Evolutionary conservation across 1,140 invertebrate species (phyloP).

Genomic region (Meloidogyne chitwoodi): DNA sequence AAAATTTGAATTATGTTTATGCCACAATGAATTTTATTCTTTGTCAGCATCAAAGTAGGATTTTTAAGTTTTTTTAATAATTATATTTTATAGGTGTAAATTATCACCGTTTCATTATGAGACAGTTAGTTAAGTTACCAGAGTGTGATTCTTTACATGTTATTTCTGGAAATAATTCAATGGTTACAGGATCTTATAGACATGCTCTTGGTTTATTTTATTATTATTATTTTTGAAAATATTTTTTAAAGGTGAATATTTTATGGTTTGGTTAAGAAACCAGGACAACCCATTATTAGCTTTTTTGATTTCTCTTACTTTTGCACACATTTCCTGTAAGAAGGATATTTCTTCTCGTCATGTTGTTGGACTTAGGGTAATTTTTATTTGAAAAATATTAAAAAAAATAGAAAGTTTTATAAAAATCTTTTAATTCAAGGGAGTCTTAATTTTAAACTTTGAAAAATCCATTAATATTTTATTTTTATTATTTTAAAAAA

Average conservation of each 20-base stretch:
- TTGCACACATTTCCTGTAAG: constrained; percentile 58
- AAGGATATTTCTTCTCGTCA: constrained; percentile 56
- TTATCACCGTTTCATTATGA: constrained; percentile 57
- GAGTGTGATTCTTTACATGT: constrained; percentile 48
- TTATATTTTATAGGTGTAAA: constrained; percentile 23
- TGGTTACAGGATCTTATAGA: constrained; percentile 56
- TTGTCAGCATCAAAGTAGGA: constrained; percentile 49
- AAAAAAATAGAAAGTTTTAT: too few relatives aligned
- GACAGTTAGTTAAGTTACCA: constrained; percentile 45
- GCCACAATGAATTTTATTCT: constrained; percentile 59
- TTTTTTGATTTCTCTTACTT: constrained; percentile 53
- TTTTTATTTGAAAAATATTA: too few relatives aligned
- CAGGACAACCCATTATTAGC: constrained; percentile 47
- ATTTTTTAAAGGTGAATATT: constrained; percentile 45
- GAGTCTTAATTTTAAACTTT: too few relatives aligned
- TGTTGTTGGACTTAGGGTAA: constrained; percentile 49
- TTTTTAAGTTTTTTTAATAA: background rate
- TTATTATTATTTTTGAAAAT: background rate
- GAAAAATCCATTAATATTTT: too few relatives aligned
- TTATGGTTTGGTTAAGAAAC: constrained; percentile 46
- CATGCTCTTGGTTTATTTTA: constrained; percentile 51
- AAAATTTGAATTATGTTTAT: constrained; percentile 30
- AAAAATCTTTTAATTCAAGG: too few relatives aligned
- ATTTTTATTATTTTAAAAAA: too few relatives aligned
- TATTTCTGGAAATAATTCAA: constrained; percentile 58